Conservation (phyloP, 2,888 invertebrate genomes). For the Meliscaeva auricollis region DNA sequence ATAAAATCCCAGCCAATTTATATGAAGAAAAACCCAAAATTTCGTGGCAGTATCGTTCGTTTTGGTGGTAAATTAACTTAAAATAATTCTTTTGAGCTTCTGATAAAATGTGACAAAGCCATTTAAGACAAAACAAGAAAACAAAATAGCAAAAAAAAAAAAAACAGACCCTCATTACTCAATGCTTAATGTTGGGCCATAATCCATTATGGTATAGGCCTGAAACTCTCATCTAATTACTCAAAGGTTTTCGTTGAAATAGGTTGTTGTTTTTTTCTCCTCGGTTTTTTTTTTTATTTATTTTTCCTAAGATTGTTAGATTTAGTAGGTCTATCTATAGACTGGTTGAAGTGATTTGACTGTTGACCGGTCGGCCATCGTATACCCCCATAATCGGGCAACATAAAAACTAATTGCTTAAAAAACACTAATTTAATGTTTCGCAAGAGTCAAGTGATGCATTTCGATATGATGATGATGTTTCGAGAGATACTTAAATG, state of each 20-base stretch:
- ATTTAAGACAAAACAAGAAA: slow-evolving; percentile 4
- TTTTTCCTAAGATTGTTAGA: background rate
- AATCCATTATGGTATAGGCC: slow-evolving; percentile 51
- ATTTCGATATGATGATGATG: background rate
- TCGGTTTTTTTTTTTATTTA: background rate
- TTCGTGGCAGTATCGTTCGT: background rate
- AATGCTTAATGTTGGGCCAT: slow-evolving; percentile 58
- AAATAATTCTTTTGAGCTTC: slow-evolving; percentile 12
- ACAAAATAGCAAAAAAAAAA: background rate
- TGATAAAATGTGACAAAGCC: slow-evolving; percentile 20
- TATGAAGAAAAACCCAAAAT: background rate
- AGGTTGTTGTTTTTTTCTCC: background rate
- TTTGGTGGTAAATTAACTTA: slow-evolving; percentile 12
- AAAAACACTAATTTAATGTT: slow-evolving; percentile 58
- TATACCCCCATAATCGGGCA: slow-evolving; percentile 43
- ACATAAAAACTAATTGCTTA: slow-evolving; percentile 60
- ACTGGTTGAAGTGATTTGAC: slow-evolving; percentile 11
- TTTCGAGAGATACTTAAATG: background rate
- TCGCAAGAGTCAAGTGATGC: slow-evolving; percentile 28
- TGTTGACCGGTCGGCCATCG: slow-evolving; percentile 21
- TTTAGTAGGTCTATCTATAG: background rate
- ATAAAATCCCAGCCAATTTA: slow-evolving; percentile 1
- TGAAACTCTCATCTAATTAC: slow-evolving; percentile 57
- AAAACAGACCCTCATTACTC: slow-evolving; percentile 39
- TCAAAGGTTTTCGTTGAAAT: slow-evolving; percentile 25